Conservation (phyloP, 1,140 invertebrate genomes). For the Druon quercuslanigerum region DNA sequence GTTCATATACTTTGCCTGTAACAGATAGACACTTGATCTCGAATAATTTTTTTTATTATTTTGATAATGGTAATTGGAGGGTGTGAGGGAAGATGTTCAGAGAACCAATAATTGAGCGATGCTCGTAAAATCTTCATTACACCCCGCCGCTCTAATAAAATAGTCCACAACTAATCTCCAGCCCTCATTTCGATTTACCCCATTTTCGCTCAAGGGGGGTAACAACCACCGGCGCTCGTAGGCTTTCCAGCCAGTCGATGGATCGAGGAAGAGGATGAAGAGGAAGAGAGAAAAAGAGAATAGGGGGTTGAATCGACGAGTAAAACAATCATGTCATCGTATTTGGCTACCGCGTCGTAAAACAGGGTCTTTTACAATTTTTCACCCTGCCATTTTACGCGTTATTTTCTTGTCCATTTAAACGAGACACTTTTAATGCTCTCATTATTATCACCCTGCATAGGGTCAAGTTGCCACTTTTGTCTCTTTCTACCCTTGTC, state of each 20-base stretch:
- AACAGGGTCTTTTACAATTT: slow-evolving; percentile 43
- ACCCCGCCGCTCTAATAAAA: slow-evolving; percentile 64
- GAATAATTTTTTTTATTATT: neutral
- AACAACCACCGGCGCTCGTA: slow-evolving; percentile 41
- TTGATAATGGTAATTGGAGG: neutral
- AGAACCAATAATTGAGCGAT: slow-evolving; percentile 64
- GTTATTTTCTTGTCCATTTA: slow-evolving; percentile 10
- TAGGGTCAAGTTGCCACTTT: neutral
- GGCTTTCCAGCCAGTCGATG: slow-evolving; percentile 48
- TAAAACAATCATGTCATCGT: slow-evolving; percentile 65
- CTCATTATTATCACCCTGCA: slow-evolving; percentile 19
- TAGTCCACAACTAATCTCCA: slow-evolving; percentile 67
- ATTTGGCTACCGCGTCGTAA: slow-evolving; percentile 54
- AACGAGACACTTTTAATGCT: slow-evolving; percentile 17
- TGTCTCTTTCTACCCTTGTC: no score
- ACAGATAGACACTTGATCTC: neutral
- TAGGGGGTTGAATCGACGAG: slow-evolving; percentile 49
- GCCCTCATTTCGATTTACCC: slow-evolving; percentile 64
- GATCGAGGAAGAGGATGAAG: slow-evolving; percentile 41
- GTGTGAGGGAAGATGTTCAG: slow-evolving; percentile 53
- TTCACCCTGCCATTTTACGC: slow-evolving; percentile 17
- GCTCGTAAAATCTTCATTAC: slow-evolving; percentile 69
- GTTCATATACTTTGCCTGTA: no score
- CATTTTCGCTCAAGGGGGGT: slow-evolving; percentile 59
- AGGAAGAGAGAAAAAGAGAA: neutral